These are phyloP conservation scores for Batillaria attramentaria DNA, from an alignment of 1,140 invertebrate genomes.

Conservation along the genomic window DNA sequence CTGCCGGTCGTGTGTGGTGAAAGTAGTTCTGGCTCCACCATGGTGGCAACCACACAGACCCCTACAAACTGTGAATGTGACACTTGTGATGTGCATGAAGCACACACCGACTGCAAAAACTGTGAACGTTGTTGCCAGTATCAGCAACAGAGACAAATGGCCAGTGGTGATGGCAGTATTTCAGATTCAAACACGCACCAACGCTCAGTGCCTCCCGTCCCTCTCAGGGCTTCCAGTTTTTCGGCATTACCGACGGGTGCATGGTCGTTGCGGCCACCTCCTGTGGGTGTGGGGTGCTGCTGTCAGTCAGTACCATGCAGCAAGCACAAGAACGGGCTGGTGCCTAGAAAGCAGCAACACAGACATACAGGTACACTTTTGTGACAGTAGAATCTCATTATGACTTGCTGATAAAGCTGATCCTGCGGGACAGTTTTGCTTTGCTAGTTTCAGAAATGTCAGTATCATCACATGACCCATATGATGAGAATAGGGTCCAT, in stretches of 20 bases:
- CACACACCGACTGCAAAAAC: constrained; percentile 3
- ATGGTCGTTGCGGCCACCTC: not conserved
- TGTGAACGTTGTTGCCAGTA: not conserved
- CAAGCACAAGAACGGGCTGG: constrained; percentile 19
- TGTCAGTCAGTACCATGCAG: constrained; percentile 15
- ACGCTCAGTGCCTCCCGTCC: not conserved
- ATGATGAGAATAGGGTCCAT: not conserved
- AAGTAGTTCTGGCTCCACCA: constrained; percentile 4
- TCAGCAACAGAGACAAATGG: constrained; percentile 16
- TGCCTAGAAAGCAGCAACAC: not conserved
- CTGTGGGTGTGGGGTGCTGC: constrained; percentile 11
- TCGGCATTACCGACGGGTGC: not conserved
- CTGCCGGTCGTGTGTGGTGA: constrained; percentile 21
- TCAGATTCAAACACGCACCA: constrained; percentile 25
- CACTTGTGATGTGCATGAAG: not conserved
- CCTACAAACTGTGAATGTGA: constrained; percentile 24
- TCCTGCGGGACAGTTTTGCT: not conserved
- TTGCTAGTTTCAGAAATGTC: too few species aligned
- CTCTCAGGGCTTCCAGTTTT: constrained; percentile 24
- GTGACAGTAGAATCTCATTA: not conserved
- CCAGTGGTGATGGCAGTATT: not conserved
- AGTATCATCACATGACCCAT: not conserved
- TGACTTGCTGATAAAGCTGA: too few species aligned
- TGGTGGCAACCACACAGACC: constrained; percentile 23
- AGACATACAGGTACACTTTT: not conserved